Base-by-base conservation (phyloP, 2,888 invertebrate species). In the Abrostola tripartita region DNA sequence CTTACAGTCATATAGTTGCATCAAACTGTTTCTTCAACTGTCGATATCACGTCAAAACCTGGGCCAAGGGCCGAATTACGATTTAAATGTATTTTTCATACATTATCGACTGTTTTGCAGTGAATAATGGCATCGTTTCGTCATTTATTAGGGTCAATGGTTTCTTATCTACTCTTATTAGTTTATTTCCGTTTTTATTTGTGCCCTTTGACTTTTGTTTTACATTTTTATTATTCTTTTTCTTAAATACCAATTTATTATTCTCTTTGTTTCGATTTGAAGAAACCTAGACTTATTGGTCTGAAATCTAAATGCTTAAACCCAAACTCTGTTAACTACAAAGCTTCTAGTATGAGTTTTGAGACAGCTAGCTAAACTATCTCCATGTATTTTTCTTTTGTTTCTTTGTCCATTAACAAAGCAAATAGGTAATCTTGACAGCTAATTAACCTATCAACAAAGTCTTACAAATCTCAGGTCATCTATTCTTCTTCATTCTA, bases 41-140 rank as follows among this genome's bases (percentile, higher is more conserved):
- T 60, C 14, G 53, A 64, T 79, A 78, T 80, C 78, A 57, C 65
- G 63, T 71, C 68, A 64, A 80, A 81, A 61, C 71, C 71, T 61
- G 73, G 74, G 82, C 78, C 81, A 82, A 83, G 83, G 83, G 76
- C 81, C 82, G 82, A 81, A 78, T 83, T 81, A 81, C 76, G 74
- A 76, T 80, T 83, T 79, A 65, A 83, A 79, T 81, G 74, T 81
- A 82, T 83, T 85, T 85, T 85, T 85, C 76, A 81, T 68, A 56
- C 70, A 68, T 70, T 82, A 85, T 74, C 82, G 69, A 81, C 61
- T 68, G 75, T 64, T 60, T 51, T 63, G 74, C 51, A 62, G 74
- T 82, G 74, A 85, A 79, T 85, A 72, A 84, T 81, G 72, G 58
- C 67, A 52, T 63, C 65, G 76, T 76, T 71, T 63, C 36, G 49